phyloP scores from a whole-genome alignment of 2,888 invertebrate genomes.

The Syrphus vitripennis region DNA sequence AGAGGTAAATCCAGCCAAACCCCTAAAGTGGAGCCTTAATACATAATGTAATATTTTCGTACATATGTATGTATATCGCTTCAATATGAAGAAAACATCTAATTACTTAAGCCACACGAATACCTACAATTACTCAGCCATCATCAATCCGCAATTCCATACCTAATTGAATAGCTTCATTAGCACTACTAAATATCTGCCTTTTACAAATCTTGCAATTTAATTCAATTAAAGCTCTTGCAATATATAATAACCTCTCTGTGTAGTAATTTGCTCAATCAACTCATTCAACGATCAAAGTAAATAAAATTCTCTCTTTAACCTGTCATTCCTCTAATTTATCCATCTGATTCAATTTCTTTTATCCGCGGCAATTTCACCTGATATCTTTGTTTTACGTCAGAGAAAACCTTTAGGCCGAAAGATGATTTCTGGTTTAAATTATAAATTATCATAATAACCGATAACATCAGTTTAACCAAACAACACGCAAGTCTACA shows the following conservation, averaged over 20 bases:
- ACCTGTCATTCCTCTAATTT: constrained; percentile 36
- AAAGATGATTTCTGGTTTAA: constrained; percentile 31
- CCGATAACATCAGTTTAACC: constrained; percentile 35
- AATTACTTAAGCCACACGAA: not conserved
- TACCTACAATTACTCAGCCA: not conserved
- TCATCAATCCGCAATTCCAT: constrained; percentile 1
- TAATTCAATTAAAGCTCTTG: constrained; percentile 46
- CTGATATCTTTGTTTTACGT: constrained; percentile 42
- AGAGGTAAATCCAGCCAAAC: too few relatives aligned
- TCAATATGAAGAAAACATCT: too few relatives aligned
- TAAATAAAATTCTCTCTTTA: not conserved
- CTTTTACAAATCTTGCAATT: constrained; percentile 20
- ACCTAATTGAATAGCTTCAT: constrained; percentile 30
- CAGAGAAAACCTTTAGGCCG: not conserved
- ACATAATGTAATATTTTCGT: too few relatives aligned
- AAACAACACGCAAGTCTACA: constrained; percentile 11
- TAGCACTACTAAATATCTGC: not conserved
- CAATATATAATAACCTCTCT: constrained; percentile 17
- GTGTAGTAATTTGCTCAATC: constrained; percentile 27
- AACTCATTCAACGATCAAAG: constrained; percentile 1
- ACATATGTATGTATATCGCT: too few relatives aligned
- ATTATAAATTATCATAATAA: constrained; percentile 52
- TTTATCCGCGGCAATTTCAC: constrained; percentile 33
- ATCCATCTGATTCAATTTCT: constrained; percentile 17
- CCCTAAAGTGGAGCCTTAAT: too few relatives aligned